Conservation (phyloP, 2,113 vertebrate species). For the Nanger granti region DNA sequence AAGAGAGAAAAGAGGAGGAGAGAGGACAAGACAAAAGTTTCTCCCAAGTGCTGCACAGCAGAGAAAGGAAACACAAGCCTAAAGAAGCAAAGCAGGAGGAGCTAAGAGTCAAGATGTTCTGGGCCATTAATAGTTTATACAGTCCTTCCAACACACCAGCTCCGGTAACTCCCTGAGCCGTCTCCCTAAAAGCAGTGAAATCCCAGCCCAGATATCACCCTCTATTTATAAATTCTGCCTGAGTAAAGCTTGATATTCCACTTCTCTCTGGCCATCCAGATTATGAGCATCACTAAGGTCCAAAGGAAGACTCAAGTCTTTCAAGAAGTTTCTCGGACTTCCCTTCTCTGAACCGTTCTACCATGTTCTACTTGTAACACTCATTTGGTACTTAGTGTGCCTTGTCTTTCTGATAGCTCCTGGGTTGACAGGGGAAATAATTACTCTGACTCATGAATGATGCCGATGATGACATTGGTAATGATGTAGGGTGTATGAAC, state of each 20-base stretch:
- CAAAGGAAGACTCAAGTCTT: background rate
- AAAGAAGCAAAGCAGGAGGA: background rate
- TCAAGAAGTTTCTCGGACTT: background rate
- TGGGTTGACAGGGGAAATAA: background rate
- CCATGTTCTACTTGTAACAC: background rate
- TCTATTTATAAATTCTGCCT: background rate
- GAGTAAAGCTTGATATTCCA: background rate
- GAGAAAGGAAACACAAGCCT: background rate
- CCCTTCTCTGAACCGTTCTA: background rate
- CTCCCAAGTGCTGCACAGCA: background rate
- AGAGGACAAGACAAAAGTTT: background rate
- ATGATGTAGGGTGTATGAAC: background rate
- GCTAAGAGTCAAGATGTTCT: too few relatives aligned
- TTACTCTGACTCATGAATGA: background rate
- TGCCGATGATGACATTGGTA: background rate
- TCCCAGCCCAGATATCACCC: background rate
- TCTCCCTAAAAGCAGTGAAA: background rate
- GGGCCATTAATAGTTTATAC: background rate
- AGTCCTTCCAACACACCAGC: background rate
- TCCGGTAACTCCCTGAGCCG: background rate
- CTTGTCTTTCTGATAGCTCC: background rate
- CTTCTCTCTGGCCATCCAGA: background rate
- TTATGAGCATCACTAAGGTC: background rate
- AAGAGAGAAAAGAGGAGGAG: background rate
- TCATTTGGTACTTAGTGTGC: background rate